A percentile compares a stretch with the other conserved stretches of the same genome.
These are phyloP conservation scores for Streptopelia turtur DNA, from an alignment of 2,797 vertebrate genomes.

Conservation along the genomic window DNA sequence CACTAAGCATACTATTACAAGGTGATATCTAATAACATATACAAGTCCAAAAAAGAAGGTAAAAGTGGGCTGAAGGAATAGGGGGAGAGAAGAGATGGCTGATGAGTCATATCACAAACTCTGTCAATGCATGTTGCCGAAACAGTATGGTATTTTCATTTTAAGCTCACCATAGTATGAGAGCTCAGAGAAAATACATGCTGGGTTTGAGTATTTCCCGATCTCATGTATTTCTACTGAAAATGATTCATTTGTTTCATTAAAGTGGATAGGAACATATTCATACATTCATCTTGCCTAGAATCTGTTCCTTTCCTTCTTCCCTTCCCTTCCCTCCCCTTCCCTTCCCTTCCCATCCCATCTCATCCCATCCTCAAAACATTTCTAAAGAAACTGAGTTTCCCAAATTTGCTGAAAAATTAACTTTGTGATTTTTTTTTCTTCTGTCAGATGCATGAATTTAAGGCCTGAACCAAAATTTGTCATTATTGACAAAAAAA, in stretches of 20 bases:
- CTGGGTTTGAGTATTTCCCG: not conserved
- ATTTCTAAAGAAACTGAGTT: not conserved
- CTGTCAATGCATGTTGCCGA: not conserved
- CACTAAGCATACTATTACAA: not conserved
- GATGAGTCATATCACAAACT: not conserved
- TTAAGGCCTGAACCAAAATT: not conserved
- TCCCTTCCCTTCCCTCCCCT: no score
- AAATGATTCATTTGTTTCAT: not conserved
- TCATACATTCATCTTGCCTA: not conserved
- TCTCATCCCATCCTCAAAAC: not conserved
- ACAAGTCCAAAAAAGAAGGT: not conserved
- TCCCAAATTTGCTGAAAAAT: not conserved
- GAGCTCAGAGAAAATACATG: not conserved
- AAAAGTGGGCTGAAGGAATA: not conserved
- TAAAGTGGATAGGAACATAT: not conserved
- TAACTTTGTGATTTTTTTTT: not conserved
- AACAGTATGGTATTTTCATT: not conserved
- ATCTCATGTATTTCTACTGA: not conserved
- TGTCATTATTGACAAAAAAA: not conserved
- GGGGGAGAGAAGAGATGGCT: not conserved
- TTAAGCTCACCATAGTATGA: not conserved
- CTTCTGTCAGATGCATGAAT: not conserved
- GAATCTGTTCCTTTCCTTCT: not conserved
- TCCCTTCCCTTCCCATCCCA: no score
- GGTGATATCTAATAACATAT: not conserved